A percentile compares a stretch with the other conserved stretches of the same genome.
Evolutionary conservation across 2,113 vertebrate genomes (phyloP).

Genomic region (Lota lota): DNA sequence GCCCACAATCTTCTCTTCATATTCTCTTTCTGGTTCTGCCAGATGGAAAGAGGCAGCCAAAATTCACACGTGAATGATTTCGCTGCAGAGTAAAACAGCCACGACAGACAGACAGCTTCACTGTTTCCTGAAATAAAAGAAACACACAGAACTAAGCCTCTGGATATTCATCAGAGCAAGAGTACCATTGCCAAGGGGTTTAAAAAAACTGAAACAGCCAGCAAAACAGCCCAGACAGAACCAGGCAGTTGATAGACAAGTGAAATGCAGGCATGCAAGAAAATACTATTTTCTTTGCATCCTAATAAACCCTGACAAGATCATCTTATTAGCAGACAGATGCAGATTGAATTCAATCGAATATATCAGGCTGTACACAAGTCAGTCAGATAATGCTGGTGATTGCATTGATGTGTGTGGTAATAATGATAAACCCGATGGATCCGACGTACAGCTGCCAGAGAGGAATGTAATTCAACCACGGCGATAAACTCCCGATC

Average conservation of each 20-base stretch:
- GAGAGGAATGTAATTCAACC: neutral
- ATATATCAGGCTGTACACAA: too few relatives aligned
- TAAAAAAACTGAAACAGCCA: neutral
- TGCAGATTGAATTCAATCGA: too few relatives aligned
- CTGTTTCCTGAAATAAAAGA: too few relatives aligned
- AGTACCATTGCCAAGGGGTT: neutral
- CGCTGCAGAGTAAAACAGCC: too few relatives aligned
- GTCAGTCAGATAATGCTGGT: too few relatives aligned
- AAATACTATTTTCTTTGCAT: neutral
- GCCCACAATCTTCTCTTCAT: too few relatives aligned
- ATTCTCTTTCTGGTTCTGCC: too few relatives aligned
- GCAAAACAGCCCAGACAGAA: constrained; percentile 27
- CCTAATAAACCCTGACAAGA: neutral
- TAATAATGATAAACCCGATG: constrained; percentile 4
- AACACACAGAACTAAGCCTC: constrained; percentile 22
- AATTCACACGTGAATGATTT: too few relatives aligned
- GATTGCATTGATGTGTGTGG: too few relatives aligned
- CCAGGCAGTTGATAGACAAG: constrained; percentile 10
- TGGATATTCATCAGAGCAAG: neutral
- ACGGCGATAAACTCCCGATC: constrained; percentile 32
- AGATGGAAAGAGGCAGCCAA: too few relatives aligned
- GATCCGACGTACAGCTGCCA: neutral
- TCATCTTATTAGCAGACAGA: too few relatives aligned
- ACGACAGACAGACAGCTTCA: too few relatives aligned
- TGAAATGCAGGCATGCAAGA: constrained; percentile 13